These are phyloP conservation scores for Xenopus laevis DNA, from an alignment of 2,113 vertebrate genomes.

Conservation along the genomic window DNA sequence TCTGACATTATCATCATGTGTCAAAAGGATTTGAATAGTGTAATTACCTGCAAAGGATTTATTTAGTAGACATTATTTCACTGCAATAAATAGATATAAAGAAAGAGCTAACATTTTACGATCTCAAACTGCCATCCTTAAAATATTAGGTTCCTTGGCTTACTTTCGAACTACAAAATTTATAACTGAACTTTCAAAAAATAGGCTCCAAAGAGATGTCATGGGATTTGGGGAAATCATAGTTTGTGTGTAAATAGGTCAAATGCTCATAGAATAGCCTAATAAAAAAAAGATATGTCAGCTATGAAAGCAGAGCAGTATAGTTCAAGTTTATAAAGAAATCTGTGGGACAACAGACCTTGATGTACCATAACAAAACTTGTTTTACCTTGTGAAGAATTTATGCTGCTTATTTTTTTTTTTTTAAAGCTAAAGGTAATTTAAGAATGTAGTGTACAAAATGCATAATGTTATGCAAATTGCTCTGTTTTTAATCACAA, in stretches of 20 bases:
- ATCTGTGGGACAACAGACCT: neutral
- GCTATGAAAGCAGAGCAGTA: neutral
- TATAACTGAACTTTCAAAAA: constrained; percentile 33
- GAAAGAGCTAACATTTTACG: neutral
- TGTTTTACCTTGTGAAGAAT: too few relatives aligned
- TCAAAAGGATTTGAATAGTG: too few relatives aligned
- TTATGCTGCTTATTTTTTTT: too few relatives aligned
- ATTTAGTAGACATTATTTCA: too few relatives aligned
- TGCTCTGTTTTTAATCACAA: too few relatives aligned
- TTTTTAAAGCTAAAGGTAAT: too few relatives aligned
- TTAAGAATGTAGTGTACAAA: too few relatives aligned
- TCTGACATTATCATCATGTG: too few relatives aligned
- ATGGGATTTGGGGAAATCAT: constrained; percentile 30
- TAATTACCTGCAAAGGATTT: too few relatives aligned
- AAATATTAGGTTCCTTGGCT: constrained; percentile 1
- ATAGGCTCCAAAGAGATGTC: constrained; percentile 10
- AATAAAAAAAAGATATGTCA: constrained; percentile 22
- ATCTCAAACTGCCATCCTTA: constrained; percentile 16
- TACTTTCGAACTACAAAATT: constrained; percentile 24
- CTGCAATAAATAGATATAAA: too few relatives aligned
- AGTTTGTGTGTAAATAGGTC: constrained; percentile 32
- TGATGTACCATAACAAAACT: too few relatives aligned
- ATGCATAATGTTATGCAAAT: too few relatives aligned
- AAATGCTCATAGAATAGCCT: constrained; percentile 8
- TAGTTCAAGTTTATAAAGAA: neutral